A percentile compares a stretch with the other conserved stretches of the same genome.
Conservation (phyloP, 2,888 invertebrate species). For the Pilophorus perplexus region DNA sequence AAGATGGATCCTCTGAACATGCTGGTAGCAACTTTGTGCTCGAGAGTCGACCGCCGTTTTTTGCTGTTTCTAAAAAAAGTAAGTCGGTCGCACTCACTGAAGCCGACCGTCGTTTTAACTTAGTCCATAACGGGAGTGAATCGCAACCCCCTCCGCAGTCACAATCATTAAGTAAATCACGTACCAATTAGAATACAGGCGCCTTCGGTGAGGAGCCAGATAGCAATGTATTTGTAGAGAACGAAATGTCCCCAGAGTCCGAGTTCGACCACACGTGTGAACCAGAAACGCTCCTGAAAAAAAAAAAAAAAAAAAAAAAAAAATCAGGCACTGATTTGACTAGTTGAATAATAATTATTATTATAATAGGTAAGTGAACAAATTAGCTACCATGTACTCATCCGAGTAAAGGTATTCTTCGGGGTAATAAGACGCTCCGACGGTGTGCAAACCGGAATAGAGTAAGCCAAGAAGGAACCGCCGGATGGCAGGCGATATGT, state of each 20-base stretch:
- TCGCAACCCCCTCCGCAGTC: no score
- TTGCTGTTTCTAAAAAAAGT: no score
- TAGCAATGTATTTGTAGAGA: conserved; percentile 88
- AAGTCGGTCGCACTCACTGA: no score
- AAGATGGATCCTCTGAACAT: no score
- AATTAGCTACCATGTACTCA: conserved; percentile 56
- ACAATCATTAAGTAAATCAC: no score
- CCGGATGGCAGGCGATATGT: conserved; percentile 58
- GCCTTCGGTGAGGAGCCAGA: conserved; percentile 89
- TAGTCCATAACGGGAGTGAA: no score
- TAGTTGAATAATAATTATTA: not conserved
- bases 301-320: conserved; percentile 1
- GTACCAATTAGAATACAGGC: conserved; percentile 62
- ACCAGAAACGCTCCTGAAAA: conserved; percentile 38
- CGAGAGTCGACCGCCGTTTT: no score
- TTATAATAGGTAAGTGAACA: no score
- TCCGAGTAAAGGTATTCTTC: conserved; percentile 70
- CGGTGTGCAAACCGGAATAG: conserved; percentile 72
- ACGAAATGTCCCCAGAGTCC: conserved; percentile 80
- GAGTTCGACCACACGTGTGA: conserved; percentile 51
- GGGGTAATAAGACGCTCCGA: conserved; percentile 67
- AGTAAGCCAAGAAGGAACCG: conserved; percentile 66
- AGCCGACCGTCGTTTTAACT: no score
- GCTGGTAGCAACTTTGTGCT: no score
- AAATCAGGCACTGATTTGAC: no score